Evolutionary conservation across 2,797 vertebrate species (phyloP), one percentile per base, ranked within the genome.

Genomic region (Myotis vivesi): DNA sequence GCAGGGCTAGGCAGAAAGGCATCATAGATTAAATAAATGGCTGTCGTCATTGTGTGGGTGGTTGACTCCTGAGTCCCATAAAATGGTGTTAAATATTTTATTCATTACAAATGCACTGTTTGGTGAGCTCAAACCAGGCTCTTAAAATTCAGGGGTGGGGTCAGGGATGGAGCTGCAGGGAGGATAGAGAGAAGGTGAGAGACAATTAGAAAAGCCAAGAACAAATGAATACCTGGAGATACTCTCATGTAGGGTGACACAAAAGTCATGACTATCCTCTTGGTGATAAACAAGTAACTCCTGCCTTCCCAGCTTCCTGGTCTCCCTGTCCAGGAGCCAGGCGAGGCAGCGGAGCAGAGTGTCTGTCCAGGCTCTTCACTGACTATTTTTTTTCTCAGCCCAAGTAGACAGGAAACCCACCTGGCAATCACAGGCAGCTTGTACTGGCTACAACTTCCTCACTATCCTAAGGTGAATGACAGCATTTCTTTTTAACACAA

Each of bases 31-130:
- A 89, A 79, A 87, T 15, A 91, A 89, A 89, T 8, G 64, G 69
- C 55, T 94, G 81, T 36, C 13, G 1, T 91, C 71, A 25, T 71
- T n/a, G 25, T 2, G 75, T 76, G 71, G 75, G 66, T 77, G 79
- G 49, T 19, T 64, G 53, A 51, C 23, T 92, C 64, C 41, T 33
- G 89, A 82, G 79, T 51, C 1, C 1, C 69, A 59, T 62, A 23
- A 87, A 91, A 76, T 2, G 33, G 38, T 75, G 19, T 82, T 90
- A 71, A 85, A 20, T 93, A 73, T 93, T 93, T 82, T 80, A 66
- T 73, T n/a, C 33, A n/a, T 83, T 64, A 73, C 28, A n/a, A 59
- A 66, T 68, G 38, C 30, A 44, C 15, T 5, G 9, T 25, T 3
- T 28, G 44, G 30, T 72, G 82, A 93, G 62, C 28, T 87, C 23